phyloP scores from a whole-genome alignment of 2,797 vertebrate species.

The Otolemur crassicaudatus region DNA sequence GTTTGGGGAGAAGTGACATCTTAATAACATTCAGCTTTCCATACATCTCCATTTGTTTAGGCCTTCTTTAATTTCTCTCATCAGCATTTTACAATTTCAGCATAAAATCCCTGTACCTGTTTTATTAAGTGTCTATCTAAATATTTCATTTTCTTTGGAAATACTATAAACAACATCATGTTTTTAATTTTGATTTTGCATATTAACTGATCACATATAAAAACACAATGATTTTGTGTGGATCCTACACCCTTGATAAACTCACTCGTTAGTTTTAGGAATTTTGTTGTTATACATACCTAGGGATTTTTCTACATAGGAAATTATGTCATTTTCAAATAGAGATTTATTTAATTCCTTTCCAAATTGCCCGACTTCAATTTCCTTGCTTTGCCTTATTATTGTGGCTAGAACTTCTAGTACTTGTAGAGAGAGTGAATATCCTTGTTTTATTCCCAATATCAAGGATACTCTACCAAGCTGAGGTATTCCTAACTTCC shows the following conservation, averaged over 20 bases:
- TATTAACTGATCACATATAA: not conserved
- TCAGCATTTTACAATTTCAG: not conserved
- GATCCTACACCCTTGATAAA: not conserved
- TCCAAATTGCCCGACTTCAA: not conserved
- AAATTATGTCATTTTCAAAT: not conserved
- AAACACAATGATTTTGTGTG: not conserved
- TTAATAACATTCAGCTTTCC: not conserved
- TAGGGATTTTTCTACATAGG: not conserved
- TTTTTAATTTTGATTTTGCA: conserved; percentile 9
- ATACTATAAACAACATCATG: not conserved
- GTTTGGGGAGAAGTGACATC: not conserved
- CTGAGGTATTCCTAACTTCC: not conserved
- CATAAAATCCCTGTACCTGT: not conserved
- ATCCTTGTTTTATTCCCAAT: not conserved
- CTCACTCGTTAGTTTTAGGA: not conserved
- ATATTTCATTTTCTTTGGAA: conserved; percentile 23
- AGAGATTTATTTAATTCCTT: not conserved
- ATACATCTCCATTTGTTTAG: not conserved
- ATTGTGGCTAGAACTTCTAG: not conserved
- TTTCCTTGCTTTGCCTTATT: not conserved
- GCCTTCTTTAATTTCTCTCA: not conserved
- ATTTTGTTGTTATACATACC: not conserved
- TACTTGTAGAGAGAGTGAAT: not conserved
- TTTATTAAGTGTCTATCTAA: not conserved
- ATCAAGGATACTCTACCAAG: not conserved